Evolutionary conservation across 2,797 vertebrate species (phyloP).

Genomic region (Poliocrania exsul): DNA sequence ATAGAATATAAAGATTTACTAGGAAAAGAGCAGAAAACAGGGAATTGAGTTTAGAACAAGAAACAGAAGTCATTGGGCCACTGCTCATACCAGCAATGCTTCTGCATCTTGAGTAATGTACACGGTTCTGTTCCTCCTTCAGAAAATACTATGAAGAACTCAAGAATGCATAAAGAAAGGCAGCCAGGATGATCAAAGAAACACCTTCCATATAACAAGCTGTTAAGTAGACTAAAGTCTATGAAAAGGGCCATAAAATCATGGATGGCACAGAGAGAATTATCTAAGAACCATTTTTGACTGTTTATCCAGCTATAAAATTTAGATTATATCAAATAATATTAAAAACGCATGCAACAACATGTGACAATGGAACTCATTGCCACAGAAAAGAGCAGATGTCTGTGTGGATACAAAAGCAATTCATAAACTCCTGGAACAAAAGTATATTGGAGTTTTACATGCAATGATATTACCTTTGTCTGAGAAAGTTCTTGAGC

Average conservation of each 20-base stretch:
- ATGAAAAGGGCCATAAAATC: neutral
- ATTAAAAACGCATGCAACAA: neutral
- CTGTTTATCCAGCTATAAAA: neutral
- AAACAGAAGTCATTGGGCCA: neutral
- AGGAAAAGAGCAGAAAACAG: neutral
- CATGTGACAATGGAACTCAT: neutral
- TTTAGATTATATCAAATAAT: neutral
- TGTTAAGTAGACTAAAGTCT: neutral
- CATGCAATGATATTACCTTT: neutral
- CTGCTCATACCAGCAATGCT: neutral
- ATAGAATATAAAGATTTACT: neutral
- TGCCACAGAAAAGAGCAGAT: neutral
- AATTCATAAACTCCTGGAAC: neutral
- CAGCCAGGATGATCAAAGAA: neutral
- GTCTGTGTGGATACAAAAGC: neutral
- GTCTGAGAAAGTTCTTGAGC: neutral
- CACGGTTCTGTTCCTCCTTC: neutral
- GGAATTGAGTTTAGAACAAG: neutral
- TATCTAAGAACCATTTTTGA: neutral
- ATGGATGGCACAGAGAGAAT: neutral
- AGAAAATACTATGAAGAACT: neutral
- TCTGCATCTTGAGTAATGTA: neutral
- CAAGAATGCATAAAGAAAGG: neutral
- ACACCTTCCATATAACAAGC: neutral
- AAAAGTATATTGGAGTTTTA: neutral